phyloP scores from a whole-genome alignment of 2,113 vertebrate species.

The Zosterops lateralis region DNA sequence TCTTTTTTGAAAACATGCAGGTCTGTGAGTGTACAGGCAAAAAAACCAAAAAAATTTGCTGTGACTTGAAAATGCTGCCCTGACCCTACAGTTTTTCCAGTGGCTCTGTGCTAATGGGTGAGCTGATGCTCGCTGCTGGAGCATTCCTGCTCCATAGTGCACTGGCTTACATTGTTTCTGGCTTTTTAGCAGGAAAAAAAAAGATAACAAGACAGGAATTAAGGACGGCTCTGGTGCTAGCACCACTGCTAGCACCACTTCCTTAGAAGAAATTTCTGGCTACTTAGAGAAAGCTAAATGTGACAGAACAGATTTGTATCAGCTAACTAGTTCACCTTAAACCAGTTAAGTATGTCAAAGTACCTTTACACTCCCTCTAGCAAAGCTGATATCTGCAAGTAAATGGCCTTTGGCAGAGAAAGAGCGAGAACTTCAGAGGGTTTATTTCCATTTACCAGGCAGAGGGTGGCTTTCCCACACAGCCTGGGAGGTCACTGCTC shows the following conservation, averaged over 20 bases:
- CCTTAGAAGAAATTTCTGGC: neutral
- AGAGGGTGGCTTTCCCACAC: rapidly evolving
- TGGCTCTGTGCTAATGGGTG: neutral
- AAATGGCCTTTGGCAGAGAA: neutral
- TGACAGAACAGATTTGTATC: neutral
- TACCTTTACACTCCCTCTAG: neutral
- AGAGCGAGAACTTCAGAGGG: neutral
- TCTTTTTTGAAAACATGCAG: neutral
- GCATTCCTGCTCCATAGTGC: neutral
- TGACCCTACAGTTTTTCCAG: neutral
- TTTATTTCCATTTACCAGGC: neutral
- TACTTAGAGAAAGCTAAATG: neutral
- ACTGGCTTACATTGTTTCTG: neutral
- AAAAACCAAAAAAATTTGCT: neutral
- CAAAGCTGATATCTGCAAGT: neutral
- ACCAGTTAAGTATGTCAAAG: neutral
- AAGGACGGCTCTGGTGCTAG: neutral
- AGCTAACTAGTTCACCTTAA: neutral
- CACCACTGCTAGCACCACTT: neutral
- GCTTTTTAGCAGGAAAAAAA: neutral
- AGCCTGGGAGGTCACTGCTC: neutral
- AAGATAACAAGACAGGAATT: neutral
- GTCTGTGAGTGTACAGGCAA: neutral
- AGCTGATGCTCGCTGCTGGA: neutral
- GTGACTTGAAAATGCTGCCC: neutral